A percentile compares a stretch with the other conserved stretches of the same genome.
Conservation (phyloP, 2,797 vertebrate species). For the Jordanella pulchra region DNA sequence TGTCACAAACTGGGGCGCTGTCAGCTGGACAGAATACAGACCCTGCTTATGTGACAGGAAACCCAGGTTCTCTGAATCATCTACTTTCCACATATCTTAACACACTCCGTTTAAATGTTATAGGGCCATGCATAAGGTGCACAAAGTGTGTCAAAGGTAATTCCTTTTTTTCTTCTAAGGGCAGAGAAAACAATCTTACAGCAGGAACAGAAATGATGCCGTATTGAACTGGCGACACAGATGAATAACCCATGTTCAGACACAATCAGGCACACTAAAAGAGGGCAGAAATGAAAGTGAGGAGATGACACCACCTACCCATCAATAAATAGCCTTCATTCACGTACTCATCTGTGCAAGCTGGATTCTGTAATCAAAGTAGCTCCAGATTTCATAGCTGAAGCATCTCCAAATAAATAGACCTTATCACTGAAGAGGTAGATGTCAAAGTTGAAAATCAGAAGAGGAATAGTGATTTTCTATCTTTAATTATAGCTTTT, state of each 20-base stretch:
- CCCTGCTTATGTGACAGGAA: slow-evolving; percentile 35
- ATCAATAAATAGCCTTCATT: slow-evolving; percentile 34
- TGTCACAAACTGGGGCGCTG: slow-evolving; percentile 2
- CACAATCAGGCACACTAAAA: slow-evolving; percentile 45
- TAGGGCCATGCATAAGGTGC: slow-evolving; percentile 12
- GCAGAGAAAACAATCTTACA: slow-evolving; percentile 40
- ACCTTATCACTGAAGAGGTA: neutral
- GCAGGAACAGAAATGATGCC: slow-evolving; percentile 20
- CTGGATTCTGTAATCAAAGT: slow-evolving; percentile 19
- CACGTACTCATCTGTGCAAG: slow-evolving; percentile 10
- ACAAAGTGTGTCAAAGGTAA: slow-evolving; percentile 44
- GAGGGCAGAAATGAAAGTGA: slow-evolving; percentile 23
- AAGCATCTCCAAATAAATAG: slow-evolving; percentile 7
- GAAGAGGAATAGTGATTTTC: slow-evolving; percentile 17
- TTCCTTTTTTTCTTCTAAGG: slow-evolving; percentile 31
- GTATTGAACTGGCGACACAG: slow-evolving; percentile 44
- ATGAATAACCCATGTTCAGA: slow-evolving; percentile 54
- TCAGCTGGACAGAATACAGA: slow-evolving; percentile 51
- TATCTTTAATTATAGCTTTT: slow-evolving; percentile 3
- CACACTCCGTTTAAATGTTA: slow-evolving; percentile 9
- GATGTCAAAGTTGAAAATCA: slow-evolving; percentile 8
- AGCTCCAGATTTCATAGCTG: slow-evolving; percentile 21
- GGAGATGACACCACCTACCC: slow-evolving; percentile 32
- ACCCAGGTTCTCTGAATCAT: slow-evolving; percentile 44
- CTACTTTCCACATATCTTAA: slow-evolving; percentile 42